Evolutionary conservation across 2,113 vertebrate genomes (phyloP).

Genomic region (Eulacestoma nigropectus): DNA sequence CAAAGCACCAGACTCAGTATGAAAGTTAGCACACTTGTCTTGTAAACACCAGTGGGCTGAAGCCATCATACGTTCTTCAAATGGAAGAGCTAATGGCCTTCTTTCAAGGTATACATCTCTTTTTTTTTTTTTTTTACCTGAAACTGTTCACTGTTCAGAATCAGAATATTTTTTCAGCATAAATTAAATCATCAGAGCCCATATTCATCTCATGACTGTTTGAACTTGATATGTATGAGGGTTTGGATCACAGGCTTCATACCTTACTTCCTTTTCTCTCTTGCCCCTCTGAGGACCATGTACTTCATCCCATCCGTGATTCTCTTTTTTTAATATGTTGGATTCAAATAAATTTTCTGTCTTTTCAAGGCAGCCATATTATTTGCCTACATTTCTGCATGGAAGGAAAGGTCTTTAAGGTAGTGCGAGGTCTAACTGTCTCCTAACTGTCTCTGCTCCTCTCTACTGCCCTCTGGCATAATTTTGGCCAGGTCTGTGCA

Average conservation of each 20-base stretch:
- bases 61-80: neutral
- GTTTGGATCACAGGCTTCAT: neutral
- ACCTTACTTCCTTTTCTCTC: neutral
- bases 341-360: neutral
- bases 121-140: neutral
- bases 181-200: neutral
- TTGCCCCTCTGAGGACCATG: neutral
- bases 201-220: neutral
- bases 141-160: neutral
- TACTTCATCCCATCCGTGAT: neutral
- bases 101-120: neutral
- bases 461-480: neutral
- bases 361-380: neutral
- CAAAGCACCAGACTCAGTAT: neutral
- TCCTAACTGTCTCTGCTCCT: neutral
- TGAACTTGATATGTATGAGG: neutral
- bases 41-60: neutral
- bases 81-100: neutral
- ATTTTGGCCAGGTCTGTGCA: neutral
- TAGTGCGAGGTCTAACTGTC: rapidly evolving
- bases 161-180: neutral
- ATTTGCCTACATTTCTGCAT: neutral
- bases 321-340: neutral
- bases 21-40: neutral
- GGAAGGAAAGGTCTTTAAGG: neutral